Conservation (phyloP, 2,113 vertebrate genomes). For the Thymallus thymallus region DNA sequence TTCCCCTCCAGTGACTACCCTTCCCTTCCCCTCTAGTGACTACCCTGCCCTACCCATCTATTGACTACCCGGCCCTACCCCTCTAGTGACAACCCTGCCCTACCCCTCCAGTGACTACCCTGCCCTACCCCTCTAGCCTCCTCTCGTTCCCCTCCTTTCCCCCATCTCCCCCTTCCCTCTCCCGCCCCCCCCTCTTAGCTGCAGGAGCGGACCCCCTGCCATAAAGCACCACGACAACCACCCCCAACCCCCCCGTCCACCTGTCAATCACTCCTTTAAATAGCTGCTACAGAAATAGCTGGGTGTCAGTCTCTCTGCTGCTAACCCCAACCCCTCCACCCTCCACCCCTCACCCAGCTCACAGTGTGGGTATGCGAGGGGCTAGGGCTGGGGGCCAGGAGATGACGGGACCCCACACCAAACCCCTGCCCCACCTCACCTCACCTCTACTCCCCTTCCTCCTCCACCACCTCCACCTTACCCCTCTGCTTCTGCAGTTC, state of each 20-base stretch:
- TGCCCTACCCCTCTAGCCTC: not conserved
- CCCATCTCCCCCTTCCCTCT: not conserved
- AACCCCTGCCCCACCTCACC: not conserved
- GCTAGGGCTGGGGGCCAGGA: not conserved
- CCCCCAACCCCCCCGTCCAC: not conserved
- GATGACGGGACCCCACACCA: not conserved
- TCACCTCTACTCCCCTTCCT: too few species aligned
- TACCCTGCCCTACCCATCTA: too few species aligned
- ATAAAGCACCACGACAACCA: not conserved
- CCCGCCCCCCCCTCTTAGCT: not conserved
- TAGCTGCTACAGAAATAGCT: constrained; percentile 72
- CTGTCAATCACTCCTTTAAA: constrained; percentile 71
- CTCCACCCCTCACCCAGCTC: not conserved
- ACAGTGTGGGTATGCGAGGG: not conserved
- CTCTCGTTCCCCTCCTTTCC: too few species aligned
- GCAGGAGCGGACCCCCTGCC: not conserved
- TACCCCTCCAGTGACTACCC: not conserved
- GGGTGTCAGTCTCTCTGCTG: constrained; percentile 63
- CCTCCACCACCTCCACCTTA: too few species aligned
- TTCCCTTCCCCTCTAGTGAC: too few species aligned
- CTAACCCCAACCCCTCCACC: constrained; percentile 6
- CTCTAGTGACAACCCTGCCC: too few species aligned
- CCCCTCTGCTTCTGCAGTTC: too few species aligned
- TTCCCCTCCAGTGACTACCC: too few species aligned
- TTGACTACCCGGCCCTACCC: too few species aligned